Evolutionary conservation across 1,140 invertebrate genomes (phyloP), one percentile per base, ranked within the genome.

Genomic region (Aphidius ervi): DNA sequence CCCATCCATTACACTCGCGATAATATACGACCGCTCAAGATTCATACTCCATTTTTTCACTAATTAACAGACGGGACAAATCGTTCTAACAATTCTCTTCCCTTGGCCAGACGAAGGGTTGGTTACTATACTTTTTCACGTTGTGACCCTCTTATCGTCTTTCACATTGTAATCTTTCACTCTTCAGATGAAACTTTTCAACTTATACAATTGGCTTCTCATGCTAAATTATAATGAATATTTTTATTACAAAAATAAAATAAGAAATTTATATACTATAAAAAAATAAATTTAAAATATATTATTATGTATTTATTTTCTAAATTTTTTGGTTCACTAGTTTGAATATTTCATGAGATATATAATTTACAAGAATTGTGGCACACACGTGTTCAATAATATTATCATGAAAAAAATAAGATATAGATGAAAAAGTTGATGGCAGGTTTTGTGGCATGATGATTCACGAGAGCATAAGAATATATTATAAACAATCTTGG

Each of bases 21-120:
- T 80, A 79, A 80, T 80, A 79, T 80, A 79, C 77, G 77, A 80
- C 79, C 78, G 78, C 77, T 79, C 77, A 76, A 79, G 78, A 79
- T 79, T 80, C 78, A 79, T 79, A 80, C 77, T 80, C 77, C 76
- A 76, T 79, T 80, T 80, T 80, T 79, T 79, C 77, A 79, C 78
- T 80, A 80, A 80, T 80, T 80, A 79, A 80, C 78, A 80, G 78
- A 79, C 78, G 77, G 77, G 78, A 80, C 77, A 80, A 80, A 80
- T 80, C 78, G 77, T 76, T 80, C 75, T 68, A 61, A 65, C 76
- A 70, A 73, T 74, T 69, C 74, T 63, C 62, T 65, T 65, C 64
- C 46, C 54, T 46, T 54, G 23, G 60, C 41, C 40, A 9, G 42
- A 41, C 40, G 48, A 49, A 9, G 23, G 47, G 49, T 56, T 57